phyloP scores from a whole-genome alignment of 2,797 vertebrate genomes.

The Rousettus madagascariensis region DNA sequence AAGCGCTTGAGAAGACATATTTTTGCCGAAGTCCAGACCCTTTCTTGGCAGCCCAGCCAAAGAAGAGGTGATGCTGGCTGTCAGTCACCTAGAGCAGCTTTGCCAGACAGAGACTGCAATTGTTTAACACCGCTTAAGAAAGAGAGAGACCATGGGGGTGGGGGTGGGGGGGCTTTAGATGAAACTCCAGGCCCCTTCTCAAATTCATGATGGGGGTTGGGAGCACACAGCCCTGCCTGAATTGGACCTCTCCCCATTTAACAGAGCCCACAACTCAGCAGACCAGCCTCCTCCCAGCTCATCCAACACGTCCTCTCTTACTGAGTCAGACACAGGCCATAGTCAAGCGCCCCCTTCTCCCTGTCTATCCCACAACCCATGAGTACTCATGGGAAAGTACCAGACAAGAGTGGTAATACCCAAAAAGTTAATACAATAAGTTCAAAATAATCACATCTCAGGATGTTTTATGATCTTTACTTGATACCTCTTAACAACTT shows the following conservation, averaged over 20 bases:
- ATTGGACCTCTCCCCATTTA: rapidly evolving
- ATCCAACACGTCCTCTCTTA: not conserved
- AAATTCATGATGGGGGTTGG: not conserved
- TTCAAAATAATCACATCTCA: not conserved
- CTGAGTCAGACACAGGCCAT: rapidly evolving
- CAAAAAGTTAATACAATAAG: not conserved
- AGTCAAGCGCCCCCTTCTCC: not conserved
- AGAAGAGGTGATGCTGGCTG: not conserved
- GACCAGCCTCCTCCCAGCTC: not conserved
- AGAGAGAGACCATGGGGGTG: not conserved
- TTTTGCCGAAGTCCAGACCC: not conserved
- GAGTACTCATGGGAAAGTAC: not conserved
- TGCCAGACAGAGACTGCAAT: not conserved
- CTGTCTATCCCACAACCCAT: not conserved
- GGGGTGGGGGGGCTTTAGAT: not conserved
- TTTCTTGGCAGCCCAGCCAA: not conserved
- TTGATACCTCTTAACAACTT: not conserved
- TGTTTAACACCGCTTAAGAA: not conserved
- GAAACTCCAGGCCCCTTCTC: not conserved
- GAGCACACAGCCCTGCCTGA: rapidly evolving
- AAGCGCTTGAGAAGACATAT: not conserved
- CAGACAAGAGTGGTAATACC: not conserved
- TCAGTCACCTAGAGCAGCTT: not conserved
- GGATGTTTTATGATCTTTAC: not conserved
- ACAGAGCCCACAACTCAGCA: not conserved